Evolutionary conservation across 2,888 invertebrate species (phyloP).

Genomic region (Brachyptera putata): DNA sequence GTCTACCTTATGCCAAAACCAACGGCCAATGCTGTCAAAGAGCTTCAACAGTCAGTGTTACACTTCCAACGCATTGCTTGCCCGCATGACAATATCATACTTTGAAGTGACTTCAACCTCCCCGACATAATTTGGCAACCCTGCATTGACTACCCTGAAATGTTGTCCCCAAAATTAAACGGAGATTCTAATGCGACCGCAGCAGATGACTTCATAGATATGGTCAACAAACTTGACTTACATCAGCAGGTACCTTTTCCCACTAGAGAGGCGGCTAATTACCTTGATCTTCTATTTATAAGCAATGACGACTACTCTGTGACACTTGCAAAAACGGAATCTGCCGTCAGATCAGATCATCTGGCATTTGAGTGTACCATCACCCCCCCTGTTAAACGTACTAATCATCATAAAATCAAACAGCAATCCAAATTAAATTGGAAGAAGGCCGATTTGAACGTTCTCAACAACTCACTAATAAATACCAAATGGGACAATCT

Average conservation of each 20-base stretch:
- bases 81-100: background rate
- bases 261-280: background rate
- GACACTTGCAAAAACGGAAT: background rate
- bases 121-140: background rate
- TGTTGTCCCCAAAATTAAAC: background rate
- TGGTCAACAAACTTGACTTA: background rate
- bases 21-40: background rate
- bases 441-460: background rate
- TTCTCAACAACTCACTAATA: background rate
- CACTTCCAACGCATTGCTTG: background rate
- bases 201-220: background rate
- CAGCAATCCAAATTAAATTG: background rate
- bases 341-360: background rate
- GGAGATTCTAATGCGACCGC: background rate
- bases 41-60: background rate
- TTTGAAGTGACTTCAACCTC: conserved; percentile 1
- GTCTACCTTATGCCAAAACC: background rate
- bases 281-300: conserved; percentile 3
- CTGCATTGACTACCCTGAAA: background rate
- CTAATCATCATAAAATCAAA: too few species aligned
- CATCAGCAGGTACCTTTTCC: background rate
- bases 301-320: background rate
- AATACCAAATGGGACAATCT: background rate
- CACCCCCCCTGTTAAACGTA: background rate
- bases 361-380: background rate